Base-by-base conservation (phyloP, 2,888 invertebrate genomes). In the Drosophila atripex region DNA sequence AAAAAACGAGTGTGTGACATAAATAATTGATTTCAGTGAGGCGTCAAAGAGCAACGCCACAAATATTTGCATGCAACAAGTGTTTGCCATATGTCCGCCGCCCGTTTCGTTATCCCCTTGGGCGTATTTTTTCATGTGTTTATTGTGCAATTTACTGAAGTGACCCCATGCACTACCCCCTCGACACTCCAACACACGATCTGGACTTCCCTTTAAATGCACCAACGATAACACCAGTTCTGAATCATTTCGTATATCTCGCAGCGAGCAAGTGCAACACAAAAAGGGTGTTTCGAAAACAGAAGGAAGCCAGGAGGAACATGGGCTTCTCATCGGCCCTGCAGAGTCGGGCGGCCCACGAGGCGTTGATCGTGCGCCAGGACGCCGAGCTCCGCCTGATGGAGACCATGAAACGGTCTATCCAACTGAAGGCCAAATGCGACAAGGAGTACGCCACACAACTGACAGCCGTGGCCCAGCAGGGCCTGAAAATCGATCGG, bases 361-460 rank as follows among this genome's bases (percentile, higher is more conserved):
- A 98, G 92, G 97, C 97, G 75, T 93, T 98, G 82, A 93, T 98
- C 80, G 94, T 95, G 70, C 94, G 98, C 58, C 98, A 98, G 92
- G 98, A 98, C 91, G 97, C 97, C 18, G 98, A 98, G 92, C 93
- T 98, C 64, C 94, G 97, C 77, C 94, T 98, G 50, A 94, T 98
- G 93, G 98, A 98, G 90, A 95, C 95, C 74, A 97, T 98, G 95
- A 95, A 96, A 89, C 93, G 97, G 72, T 97, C 97, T 87, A 93
- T 98, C 61, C 94, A 95, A 78, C 94, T 95, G 78, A 96, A 98
- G 92, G 95, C 97, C 90, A 97, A 97, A 92, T 96, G 96, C 89
- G 98, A 98, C 91, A 94, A 96, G 78, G 98, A 98, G 89, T 98
- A 98, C 91, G 96, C 98, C 1, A 93, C 95, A 38, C 95, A 96